Evolutionary conservation across 2,888 invertebrate species (phyloP), one percentile per base, ranked within the genome.

Genomic region (Chironomus riparius): DNA sequence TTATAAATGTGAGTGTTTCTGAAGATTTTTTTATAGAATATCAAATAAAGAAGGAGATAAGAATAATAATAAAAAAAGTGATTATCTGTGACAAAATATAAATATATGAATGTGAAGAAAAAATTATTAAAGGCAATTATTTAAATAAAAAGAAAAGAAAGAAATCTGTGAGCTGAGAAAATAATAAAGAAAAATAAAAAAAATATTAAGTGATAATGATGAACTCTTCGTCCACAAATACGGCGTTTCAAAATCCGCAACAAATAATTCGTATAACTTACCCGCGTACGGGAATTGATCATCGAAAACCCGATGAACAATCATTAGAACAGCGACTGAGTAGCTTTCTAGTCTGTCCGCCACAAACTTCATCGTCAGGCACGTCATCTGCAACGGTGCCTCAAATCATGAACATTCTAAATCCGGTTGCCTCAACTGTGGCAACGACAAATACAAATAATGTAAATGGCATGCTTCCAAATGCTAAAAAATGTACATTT

Each of bases 401-500:
- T 15, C 76, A 76, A 76, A 76, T 76, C 18, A 56, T 69, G 22
- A 69, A 47, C 69, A 68, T 69, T 68, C 76, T 76, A 24, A 76
- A 69, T 68, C 76, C 76, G 21, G 47, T 73, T 18, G 62, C 62
- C 18, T 62, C 65, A 38, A 74, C 65, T 21, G 38, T 28, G 13
- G 21, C 68, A 5, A n/a, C n/a, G n/a, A 4, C 47, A 7, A 48
- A 13, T 68, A 47, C 12, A 4, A 24, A 15, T 56, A 56, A 21
- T 47, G 68, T n/a, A 3, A 47, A 15, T 68, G 68, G 69, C 28
- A 48, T n/a, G 21, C 24, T 69, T 68, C 24, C 15, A 56, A 76
- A 56, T 56, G 76, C 61, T 10, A 76, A 76, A 76, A 76, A 76
- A 38, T 76, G 76, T 47, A 56, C 69, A 13, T 76, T 76, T 56